These are phyloP conservation scores for Felis chaus DNA, from an alignment of 2,113 vertebrate genomes.

Conservation along the genomic window DNA sequence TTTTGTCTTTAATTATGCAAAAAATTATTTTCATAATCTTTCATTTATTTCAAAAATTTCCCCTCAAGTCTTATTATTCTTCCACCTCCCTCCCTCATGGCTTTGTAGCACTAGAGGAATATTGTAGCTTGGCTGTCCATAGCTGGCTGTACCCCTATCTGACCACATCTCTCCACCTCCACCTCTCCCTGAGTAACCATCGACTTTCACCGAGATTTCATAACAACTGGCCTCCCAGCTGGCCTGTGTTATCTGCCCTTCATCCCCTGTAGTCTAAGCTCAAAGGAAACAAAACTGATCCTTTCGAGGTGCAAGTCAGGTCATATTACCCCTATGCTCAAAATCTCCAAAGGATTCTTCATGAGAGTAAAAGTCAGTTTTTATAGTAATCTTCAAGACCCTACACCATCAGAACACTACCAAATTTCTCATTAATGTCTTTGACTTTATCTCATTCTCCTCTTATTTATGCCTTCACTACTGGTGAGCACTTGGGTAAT, in stretches of 20 bases:
- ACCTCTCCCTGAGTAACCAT: neutral
- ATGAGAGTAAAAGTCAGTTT: neutral
- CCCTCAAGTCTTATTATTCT: neutral
- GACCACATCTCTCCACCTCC: neutral
- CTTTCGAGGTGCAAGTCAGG: neutral
- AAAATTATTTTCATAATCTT: conserved; percentile 29
- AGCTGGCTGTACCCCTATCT: neutral
- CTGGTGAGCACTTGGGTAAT: neutral
- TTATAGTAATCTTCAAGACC: neutral
- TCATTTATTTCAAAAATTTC: conserved; percentile 7
- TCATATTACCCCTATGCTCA: neutral
- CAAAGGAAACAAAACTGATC: neutral
- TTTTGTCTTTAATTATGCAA: conserved; percentile 40
- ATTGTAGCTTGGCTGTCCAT: neutral
- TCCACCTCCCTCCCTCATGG: too few relatives aligned
- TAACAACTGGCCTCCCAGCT: neutral
- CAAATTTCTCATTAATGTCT: neutral
- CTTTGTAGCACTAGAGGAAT: neutral
- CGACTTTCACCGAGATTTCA: neutral
- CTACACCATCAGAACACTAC: too few relatives aligned
- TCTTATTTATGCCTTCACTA: neutral
- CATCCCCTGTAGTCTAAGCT: neutral
- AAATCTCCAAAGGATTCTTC: neutral
- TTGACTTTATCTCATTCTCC: neutral
- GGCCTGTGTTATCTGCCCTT: neutral